A percentile compares a stretch with the other conserved stretches of the same genome.
Evolutionary conservation across 1,140 invertebrate species (phyloP).

Genomic region (Ceratosolen solmsi): DNA sequence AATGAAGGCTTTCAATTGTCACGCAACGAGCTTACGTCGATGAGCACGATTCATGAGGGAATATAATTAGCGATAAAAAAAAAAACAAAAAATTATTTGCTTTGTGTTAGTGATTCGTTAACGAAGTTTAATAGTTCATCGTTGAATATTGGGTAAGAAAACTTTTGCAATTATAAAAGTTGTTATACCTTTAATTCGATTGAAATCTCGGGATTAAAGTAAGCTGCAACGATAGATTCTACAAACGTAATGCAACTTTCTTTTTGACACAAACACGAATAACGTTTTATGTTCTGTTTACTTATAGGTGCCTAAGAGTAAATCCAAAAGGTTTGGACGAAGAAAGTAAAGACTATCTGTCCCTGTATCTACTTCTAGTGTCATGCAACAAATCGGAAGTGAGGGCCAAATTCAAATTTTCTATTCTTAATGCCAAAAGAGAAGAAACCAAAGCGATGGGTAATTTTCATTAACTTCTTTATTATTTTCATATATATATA

Average conservation of each 20-base stretch:
- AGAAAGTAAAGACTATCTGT: constrained; percentile 99
- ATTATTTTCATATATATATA: too few species aligned
- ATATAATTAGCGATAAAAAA: too few species aligned
- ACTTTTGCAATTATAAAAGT: constrained; percentile 1
- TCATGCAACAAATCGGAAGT: constrained; percentile 99
- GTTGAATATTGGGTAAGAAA: not conserved
- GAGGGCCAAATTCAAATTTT: constrained; percentile 99
- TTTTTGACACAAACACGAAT: too few species aligned
- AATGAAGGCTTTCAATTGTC: not conserved
- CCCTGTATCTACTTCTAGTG: constrained; percentile 97
- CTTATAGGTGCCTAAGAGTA: constrained; percentile 93
- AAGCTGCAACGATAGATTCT: too few species aligned
- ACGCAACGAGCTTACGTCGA: not conserved
- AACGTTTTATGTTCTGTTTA: too few species aligned
- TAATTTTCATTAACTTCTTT: constrained; percentile 67
- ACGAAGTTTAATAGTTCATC: not conserved
- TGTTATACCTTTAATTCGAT: not conserved
- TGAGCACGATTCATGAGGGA: not conserved
- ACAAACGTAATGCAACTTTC: too few species aligned
- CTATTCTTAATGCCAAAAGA: constrained; percentile 99
- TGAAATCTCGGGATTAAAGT: not conserved
- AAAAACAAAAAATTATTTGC: too few species aligned
- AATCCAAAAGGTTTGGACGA: constrained; percentile 99
- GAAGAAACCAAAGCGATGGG: constrained; percentile 99
- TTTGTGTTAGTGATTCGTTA: not conserved